A percentile compares a stretch with the other conserved stretches of the same genome.
These are phyloP conservation scores for Parus major DNA, from an alignment of 2,113 vertebrate species.

Conservation along the genomic window DNA sequence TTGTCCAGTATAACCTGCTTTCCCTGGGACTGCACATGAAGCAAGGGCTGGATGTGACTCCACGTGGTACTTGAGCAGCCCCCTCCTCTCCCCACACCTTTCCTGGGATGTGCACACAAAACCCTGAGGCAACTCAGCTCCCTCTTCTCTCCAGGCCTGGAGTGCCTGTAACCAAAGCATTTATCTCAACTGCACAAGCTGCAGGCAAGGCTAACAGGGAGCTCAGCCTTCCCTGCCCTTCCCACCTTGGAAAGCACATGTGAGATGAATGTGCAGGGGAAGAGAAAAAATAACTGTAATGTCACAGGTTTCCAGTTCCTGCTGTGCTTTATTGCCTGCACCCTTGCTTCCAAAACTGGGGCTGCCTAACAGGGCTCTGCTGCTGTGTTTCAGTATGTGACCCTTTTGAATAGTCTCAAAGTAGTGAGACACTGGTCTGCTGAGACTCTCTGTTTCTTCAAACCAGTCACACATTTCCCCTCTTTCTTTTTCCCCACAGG, in stretches of 20 bases:
- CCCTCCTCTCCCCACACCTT: background rate
- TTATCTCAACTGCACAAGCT: background rate
- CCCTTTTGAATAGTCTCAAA: background rate
- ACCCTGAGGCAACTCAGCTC: background rate
- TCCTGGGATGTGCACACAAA: background rate
- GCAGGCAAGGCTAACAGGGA: background rate
- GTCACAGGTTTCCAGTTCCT: background rate
- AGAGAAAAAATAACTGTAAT: background rate
- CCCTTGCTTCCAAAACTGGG: background rate
- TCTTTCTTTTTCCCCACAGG: background rate
- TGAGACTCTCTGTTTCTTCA: background rate
- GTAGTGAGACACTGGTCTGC: background rate
- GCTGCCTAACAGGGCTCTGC: background rate
- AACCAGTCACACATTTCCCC: background rate
- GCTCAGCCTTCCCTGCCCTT: background rate
- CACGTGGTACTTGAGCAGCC: background rate
- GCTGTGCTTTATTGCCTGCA: background rate
- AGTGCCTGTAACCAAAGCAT: background rate
- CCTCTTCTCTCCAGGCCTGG: rapidly evolving
- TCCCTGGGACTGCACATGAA: background rate
- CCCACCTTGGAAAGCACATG: background rate
- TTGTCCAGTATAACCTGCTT: background rate
- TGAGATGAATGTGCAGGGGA: background rate
- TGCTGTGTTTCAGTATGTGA: background rate
- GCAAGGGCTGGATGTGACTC: background rate